These are phyloP conservation scores for Glyptemys insculpta DNA, from an alignment of 2,797 vertebrate genomes.

Conservation along the genomic window DNA sequence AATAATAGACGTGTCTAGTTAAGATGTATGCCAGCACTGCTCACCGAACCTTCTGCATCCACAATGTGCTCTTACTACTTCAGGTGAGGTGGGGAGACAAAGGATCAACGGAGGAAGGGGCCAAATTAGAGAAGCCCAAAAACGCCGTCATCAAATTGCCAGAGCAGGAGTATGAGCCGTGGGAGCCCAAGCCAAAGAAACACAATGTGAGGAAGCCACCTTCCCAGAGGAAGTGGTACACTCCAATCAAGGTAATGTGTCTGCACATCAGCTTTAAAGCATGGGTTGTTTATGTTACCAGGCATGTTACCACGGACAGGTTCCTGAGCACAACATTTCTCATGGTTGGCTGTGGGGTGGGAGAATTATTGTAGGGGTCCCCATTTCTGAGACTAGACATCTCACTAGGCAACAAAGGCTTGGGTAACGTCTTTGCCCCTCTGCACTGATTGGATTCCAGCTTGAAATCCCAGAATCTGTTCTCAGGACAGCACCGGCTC, in stretches of 20 bases:
- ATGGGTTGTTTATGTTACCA: rapidly evolving
- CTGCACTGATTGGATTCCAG: neutral
- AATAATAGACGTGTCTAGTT: neutral
- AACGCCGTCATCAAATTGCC: constrained; percentile 94
- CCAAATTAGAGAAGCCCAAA: constrained; percentile 92
- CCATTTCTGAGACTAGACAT: rapidly evolving
- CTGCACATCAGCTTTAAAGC: neutral
- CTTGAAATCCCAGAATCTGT: neutral
- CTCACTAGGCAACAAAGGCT: neutral
- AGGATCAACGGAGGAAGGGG: constrained; percentile 93
- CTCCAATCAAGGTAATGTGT: constrained; percentile 83
- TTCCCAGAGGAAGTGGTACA: constrained; percentile 89
- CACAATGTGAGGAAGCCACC: constrained; percentile 73
- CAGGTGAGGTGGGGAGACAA: constrained; percentile 93
- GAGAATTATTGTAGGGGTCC: neutral
- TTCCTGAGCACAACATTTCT: neutral
- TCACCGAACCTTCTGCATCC: neutral
- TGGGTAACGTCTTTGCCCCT: neutral
- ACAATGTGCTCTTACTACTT: constrained; percentile 6
- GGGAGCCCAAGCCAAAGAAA: constrained; percentile 87
- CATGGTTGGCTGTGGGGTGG: rapidly evolving
- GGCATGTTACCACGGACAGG: rapidly evolving
- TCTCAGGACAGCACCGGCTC: neutral
- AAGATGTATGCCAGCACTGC: neutral
- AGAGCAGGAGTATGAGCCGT: constrained; percentile 91